Evolutionary conservation across 2,888 invertebrate genomes (phyloP), one percentile per base, ranked within the genome.

Genomic region (Meghimatium bilineatum): DNA sequence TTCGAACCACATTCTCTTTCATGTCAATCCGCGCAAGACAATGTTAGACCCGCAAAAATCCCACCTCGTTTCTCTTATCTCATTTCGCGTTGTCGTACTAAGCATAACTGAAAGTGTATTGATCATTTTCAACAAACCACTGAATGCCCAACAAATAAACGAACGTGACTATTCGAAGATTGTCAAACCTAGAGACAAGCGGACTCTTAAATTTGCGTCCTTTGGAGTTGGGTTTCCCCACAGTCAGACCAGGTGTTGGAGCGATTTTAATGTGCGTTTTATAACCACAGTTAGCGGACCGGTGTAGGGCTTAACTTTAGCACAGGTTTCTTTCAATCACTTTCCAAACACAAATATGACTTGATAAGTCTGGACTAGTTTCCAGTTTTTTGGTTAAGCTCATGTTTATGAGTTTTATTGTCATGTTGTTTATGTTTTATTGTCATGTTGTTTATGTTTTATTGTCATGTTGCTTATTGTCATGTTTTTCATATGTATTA

Each of bases 121-220:
- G 23, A 71, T 71, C 63, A 29, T 36, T 29, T 49, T 8, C 49
- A 67, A 79, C 38, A 71, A 38, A 72, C 49, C 32, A 2, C 29
- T 44, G 74, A 74, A 74, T 74, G 74, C 12, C 49, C 49, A 74
- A 74, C 74, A 74, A 74, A 49, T 49, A 74, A 49, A 49, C 74
- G 74, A 17, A 74, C 74, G 74, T 74, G 74, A 74, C 74, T 74
- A 49, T 26, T 36, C 26, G 20, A 26, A 23, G 26, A 26, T 38
- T 38, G 2, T 38, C 44, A 38, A 38, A 5, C 38, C 38, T 12
- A 71, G 71, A 71, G 38, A 34, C 0, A 26, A 20, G 1, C 38
- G 0, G 44, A 38, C 26, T 71, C 71, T 38, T 71, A 36, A 71
- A 71, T 71, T 71, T 38, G 38, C 38, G 38, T 71, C 26, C 23